Evolutionary conservation across 2,888 invertebrate species (phyloP), one percentile per base, ranked within the genome.

Genomic region (Stictocephala bisonia): DNA sequence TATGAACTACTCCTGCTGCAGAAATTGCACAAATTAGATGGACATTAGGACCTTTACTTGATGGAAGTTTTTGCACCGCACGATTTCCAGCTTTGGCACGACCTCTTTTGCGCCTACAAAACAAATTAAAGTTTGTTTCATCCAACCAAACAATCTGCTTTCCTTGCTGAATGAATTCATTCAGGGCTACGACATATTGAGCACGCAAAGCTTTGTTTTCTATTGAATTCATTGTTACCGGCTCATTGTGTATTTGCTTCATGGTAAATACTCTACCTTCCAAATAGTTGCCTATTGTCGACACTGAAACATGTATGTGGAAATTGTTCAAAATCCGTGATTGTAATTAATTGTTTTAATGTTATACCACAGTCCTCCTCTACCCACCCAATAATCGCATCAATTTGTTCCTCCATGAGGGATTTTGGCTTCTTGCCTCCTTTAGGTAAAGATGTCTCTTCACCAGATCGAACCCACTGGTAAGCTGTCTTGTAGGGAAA

Each of bases 1-100:
- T 41, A n/a, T 1, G n/a, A 9, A 64, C 2, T 1, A 64, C 31
- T 15, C 64, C 40, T 18, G 40, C 64, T 40, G 64, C 64, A 1
- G 64, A 64, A 20, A 64, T 64, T 18, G 64, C 64, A 35, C 40
- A 64, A 3, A 64, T 64, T 41, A 64, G 18, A n/a, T 60, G 60
- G 9, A 31, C 60, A 40, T 60, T 58, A 7, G 58, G 58, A 3
- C 58, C 58, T 58, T 26, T 58, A 27, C 58, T 58, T 53, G 53
- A 20, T 3, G 29, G 58, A 4, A 31, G 29, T 18, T 1, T 31
- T 15, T 60, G 60, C 1, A 27, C 11, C 4, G 31, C 31, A 4
- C 31, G n/a, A 9, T 60, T 60, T 4, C 60, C 60, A 18, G 29
- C 60, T 31, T 20, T 31, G 11, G 60, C 60, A 2, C 40, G 60